Conservation (phyloP, 2,888 invertebrate genomes). For the Cheilosia grossa region DNA sequence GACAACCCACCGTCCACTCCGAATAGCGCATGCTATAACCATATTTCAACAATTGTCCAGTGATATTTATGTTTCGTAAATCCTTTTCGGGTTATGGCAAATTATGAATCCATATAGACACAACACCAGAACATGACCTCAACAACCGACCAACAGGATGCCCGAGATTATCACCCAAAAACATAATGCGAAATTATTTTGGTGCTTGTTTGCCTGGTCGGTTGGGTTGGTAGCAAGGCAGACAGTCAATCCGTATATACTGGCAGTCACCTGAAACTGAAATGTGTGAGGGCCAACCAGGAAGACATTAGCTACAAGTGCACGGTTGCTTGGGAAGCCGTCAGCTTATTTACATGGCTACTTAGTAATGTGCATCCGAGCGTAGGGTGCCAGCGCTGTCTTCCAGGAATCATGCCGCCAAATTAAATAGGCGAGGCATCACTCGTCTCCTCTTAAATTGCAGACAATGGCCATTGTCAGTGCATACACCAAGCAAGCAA, state of each 20-base stretch:
- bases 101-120: constrained; percentile 48
- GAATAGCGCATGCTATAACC: constrained; percentile 45
- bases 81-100: constrained; percentile 52
- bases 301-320: constrained; percentile 66
- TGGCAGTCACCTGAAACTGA: constrained; percentile 67
- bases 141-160: constrained; percentile 51
- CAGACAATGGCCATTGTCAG: constrained; percentile 35
- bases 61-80: constrained; percentile 64
- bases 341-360: constrained; percentile 67
- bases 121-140: constrained; percentile 58
- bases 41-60: constrained; percentile 56
- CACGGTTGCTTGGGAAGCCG: constrained; percentile 63
- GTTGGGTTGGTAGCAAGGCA: background rate
- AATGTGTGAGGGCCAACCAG: constrained; percentile 55
- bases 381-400: constrained; percentile 36
- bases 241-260: background rate
- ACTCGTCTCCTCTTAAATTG: constrained; percentile 47
- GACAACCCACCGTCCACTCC: background rate
- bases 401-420: constrained; percentile 73
- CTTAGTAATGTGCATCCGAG: constrained; percentile 61
- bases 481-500: background rate
- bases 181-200: constrained; percentile 26
- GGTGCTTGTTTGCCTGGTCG: constrained; percentile 7
- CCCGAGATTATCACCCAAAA: constrained; percentile 33
- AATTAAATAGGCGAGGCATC: constrained; percentile 64